A percentile compares a stretch with the other conserved stretches of the same genome.
phyloP scores from a whole-genome alignment of 2,797 vertebrate species.

The Chrysocyon brachyurus region DNA sequence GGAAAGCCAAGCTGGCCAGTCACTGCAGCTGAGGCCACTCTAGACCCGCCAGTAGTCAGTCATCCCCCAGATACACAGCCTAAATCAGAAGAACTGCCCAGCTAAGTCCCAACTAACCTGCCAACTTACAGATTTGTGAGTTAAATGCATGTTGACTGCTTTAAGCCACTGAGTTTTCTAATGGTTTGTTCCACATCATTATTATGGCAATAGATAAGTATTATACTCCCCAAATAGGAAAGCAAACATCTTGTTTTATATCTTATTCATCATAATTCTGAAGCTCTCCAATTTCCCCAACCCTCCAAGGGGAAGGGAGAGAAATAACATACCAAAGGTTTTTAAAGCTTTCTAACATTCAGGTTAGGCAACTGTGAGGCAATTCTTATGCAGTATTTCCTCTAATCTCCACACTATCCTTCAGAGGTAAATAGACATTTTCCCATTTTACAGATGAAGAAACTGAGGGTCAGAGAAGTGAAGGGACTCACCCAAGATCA shows the following conservation, averaged over 20 bases:
- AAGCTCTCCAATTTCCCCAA: slow-evolving; percentile 7
- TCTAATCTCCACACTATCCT: not conserved
- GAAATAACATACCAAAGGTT: slow-evolving; percentile 16
- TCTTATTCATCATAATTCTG: not conserved
- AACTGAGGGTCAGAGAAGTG: not conserved
- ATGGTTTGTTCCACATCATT: not conserved
- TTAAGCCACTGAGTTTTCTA: slow-evolving; percentile 17
- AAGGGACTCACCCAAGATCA: not conserved
- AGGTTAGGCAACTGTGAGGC: not conserved
- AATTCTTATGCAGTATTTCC: not conserved
- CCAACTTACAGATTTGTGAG: not conserved
- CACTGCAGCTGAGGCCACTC: not conserved
- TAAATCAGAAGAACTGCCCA: not conserved
- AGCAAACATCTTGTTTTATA: not conserved
- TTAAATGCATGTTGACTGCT: not conserved
- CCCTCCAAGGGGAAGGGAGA: not conserved
- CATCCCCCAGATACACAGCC: not conserved
- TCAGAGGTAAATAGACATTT: not conserved
- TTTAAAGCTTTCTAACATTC: not conserved
- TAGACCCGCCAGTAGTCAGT: not conserved
- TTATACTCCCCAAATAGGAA: not conserved
- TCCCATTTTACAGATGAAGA: not conserved
- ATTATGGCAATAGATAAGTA: not conserved
- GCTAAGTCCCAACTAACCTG: not conserved
- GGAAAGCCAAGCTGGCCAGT: not conserved